A percentile compares a stretch with the other conserved stretches of the same genome.
Evolutionary conservation across 2,797 vertebrate species (phyloP).

Genomic region (Spatula clypeata): DNA sequence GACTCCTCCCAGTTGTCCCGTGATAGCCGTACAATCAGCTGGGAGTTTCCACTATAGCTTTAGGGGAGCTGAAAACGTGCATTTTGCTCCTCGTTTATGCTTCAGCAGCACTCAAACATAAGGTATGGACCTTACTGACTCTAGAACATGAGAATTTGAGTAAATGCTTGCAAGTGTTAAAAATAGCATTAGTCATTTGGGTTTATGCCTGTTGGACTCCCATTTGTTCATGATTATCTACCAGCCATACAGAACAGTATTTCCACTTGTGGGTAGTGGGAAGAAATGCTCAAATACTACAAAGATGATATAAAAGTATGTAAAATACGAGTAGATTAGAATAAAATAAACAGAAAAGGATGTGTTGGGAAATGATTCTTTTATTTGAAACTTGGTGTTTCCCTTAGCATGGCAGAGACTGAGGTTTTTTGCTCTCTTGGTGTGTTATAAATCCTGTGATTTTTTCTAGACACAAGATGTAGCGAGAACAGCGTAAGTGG

Average conservation of each 20-base stretch:
- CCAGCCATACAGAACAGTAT: not conserved
- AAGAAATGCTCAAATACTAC: slow-evolving; percentile 11
- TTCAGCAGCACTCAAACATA: not conserved
- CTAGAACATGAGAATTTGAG: not conserved
- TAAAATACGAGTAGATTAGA: slow-evolving; percentile 6
- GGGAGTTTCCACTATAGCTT: not conserved
- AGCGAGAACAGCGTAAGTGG: not conserved
- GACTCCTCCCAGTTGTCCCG: not conserved
- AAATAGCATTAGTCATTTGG: not conserved
- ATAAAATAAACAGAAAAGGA: not conserved
- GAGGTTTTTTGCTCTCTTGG: not conserved
- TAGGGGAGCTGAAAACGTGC: not conserved
- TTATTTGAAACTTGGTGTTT: not conserved
- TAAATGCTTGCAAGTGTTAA: not conserved
- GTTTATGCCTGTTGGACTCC: not conserved
- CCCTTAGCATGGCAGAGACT: not conserved
- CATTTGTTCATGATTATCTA: not conserved
- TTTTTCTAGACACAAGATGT: slow-evolving; percentile 24
- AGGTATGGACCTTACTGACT: not conserved
- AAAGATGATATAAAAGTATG: not conserved
- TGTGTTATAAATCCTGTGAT: not conserved
- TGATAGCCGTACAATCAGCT: not conserved
- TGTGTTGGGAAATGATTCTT: not conserved
- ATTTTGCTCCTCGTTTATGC: not conserved
- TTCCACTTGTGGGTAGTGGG: slow-evolving; percentile 11